A percentile compares a stretch with the other conserved stretches of the same genome.
Conservation (phyloP, 1,140 invertebrate genomes). For the Halyomorpha halys region DNA sequence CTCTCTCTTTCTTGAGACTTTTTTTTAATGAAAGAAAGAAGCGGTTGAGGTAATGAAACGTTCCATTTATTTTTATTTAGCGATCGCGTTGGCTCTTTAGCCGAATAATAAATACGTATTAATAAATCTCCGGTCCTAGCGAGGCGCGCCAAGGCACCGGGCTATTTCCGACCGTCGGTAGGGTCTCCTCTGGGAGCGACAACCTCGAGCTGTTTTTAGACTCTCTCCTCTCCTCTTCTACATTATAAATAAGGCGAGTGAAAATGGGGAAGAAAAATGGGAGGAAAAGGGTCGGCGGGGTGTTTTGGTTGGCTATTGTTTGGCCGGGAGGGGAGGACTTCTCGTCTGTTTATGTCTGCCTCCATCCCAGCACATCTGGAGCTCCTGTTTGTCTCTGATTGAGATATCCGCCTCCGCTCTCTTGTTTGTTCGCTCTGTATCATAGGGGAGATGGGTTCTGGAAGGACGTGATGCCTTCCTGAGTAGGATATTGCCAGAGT, state of each 20-base stretch:
- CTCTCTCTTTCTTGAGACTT: too few species aligned
- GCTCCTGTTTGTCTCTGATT: too few species aligned
- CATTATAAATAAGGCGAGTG: constrained; percentile 4
- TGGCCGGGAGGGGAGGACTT: too few species aligned
- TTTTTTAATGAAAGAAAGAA: too few species aligned
- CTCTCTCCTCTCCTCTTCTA: neutral
- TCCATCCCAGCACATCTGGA: too few species aligned
- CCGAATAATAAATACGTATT: constrained; percentile 13
- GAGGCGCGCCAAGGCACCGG: neutral
- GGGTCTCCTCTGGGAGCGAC: neutral
- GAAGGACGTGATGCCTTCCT: too few species aligned
- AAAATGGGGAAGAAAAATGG: neutral
- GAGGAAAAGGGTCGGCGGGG: neutral
- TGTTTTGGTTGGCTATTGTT: too few species aligned
- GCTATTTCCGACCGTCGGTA: neutral
- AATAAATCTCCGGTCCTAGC: constrained; percentile 1
- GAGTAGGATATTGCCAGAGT: too few species aligned
- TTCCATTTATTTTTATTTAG: constrained; percentile 10
- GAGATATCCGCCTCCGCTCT: too few species aligned
- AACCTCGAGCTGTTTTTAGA: neutral
- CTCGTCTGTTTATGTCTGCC: too few species aligned
- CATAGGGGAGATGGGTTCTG: too few species aligned
- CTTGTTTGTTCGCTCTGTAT: too few species aligned
- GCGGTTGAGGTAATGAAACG: neutral
- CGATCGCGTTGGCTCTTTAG: neutral